Base-by-base conservation (phyloP, 2,797 vertebrate genomes). In the Sebastes matsubarae region DNA sequence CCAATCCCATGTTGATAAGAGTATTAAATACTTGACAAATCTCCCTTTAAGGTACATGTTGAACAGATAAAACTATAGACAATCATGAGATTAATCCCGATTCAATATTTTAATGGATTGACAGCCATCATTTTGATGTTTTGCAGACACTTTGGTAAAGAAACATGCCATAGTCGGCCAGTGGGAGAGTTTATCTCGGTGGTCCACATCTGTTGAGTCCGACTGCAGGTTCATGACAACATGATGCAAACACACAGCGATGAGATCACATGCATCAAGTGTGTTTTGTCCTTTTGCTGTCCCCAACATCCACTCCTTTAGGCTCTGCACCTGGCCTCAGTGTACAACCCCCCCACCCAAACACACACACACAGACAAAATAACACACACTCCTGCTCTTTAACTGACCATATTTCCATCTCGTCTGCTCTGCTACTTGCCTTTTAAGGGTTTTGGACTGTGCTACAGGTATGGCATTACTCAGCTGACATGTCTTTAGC, bases 401-500 rank as follows among this genome's bases (percentile, higher is more conserved):
- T 60, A 75, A 85, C 66, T 27, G 58, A 58, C 50, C 30, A 58
- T 34, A 46, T 68, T 30, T 79, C 69, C 59, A 0, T 63, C 11
- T 18, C 14, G 14, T 2, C 65, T 75, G 57, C n/a, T 52, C 12
- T 63, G 42, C 22, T 5, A 38, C 74, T 30, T 46, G 46, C 11
- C 46, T 82, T 69, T 68, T 20, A 68, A 22, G 30, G 58, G 1
- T 64, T 75, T 69, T 22, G 60, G 60, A 34, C 50, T 70, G 16
- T 38, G 58, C 66, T 77, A 61, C 81, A 81, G 65, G 57, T 78
- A 60, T 27, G 52, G n/a, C 46, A 61, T 42, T 64, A 38, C 27
- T 63, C 36, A 36, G 11, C 42, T 50, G 42, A 50, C 42, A 50
- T 50, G 42, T 50, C 42, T 50, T 50, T 20, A 50, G 66, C 73